Conservation (phyloP, 2,888 invertebrate genomes). For the Apotomis capreana region DNA sequence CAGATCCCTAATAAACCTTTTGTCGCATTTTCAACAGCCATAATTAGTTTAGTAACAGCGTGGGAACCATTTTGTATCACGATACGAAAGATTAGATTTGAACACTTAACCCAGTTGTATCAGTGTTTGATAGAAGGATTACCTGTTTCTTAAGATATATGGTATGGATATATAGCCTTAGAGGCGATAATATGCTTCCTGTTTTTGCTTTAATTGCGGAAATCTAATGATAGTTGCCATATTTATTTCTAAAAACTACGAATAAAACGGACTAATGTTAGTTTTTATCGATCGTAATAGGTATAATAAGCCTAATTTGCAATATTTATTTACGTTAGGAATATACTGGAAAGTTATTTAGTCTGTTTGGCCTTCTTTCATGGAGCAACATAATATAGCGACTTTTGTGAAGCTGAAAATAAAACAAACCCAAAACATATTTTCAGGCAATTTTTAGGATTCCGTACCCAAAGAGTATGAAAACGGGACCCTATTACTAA, state of each 20-base stretch:
- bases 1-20: slow-evolving; percentile 13
- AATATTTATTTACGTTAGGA: too few species aligned
- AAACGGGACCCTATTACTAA: too few species aligned
- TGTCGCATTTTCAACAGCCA: slow-evolving; percentile 24
- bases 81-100: slow-evolving; percentile 28
- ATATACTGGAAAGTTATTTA: too few species aligned
- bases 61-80: slow-evolving; percentile 33
- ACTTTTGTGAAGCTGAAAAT: too few species aligned
- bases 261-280: neutral
- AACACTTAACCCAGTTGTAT: slow-evolving; percentile 37
- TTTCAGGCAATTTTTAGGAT: too few species aligned
- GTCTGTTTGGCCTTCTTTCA: too few species aligned
- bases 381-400: too few species aligned
- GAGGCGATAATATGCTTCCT: slow-evolving; percentile 6
- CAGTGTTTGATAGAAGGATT: slow-evolving; percentile 21
- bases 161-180: neutral
- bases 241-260: neutral
- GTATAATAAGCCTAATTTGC: too few species aligned
- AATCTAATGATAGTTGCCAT: neutral
- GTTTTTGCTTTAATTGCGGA: slow-evolving; percentile 1
- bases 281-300: too few species aligned
- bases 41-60: slow-evolving; percentile 24
- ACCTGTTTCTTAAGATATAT: slow-evolving; percentile 5
- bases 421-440: too few species aligned
- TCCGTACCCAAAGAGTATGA: too few species aligned